These are phyloP conservation scores for Leptopilina clavipes DNA, from an alignment of 1,140 invertebrate genomes.

Conservation along the genomic window DNA sequence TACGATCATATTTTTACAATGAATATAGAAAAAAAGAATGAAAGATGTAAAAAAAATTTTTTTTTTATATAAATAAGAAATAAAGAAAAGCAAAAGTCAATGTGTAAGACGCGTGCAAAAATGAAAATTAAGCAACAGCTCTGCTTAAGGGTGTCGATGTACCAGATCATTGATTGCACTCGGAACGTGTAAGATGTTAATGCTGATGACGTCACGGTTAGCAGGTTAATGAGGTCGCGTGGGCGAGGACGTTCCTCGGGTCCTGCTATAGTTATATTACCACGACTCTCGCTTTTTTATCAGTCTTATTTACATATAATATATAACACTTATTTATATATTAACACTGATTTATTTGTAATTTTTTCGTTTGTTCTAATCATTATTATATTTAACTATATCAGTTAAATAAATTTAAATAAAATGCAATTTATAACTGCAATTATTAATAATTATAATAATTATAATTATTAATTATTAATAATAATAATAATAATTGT, in stretches of 20 bases:
- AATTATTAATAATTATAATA: no score
- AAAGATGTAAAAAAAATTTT: not conserved
- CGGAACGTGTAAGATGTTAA: slow-evolving; percentile 49
- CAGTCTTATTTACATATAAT: slow-evolving; percentile 11
- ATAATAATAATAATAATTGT: no score
- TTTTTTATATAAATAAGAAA: not conserved
- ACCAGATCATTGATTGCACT: slow-evolving; percentile 27
- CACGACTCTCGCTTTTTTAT: slow-evolving; percentile 39
- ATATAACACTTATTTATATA: slow-evolving; percentile 9
- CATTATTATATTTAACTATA: not conserved
- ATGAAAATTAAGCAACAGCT: slow-evolving; percentile 11
- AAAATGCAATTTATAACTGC: no score
- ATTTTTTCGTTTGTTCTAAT: no score
- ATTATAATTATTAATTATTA: no score
- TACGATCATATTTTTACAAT: no score
- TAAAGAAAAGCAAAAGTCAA: not conserved
- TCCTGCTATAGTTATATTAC: slow-evolving; percentile 38
- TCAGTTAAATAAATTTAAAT: no score
- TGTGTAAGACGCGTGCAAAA: not conserved
- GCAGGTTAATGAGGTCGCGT: slow-evolving; percentile 60
- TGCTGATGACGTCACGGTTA: slow-evolving; percentile 55
- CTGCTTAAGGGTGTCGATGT: slow-evolving; percentile 16
- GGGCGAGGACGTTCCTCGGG: slow-evolving; percentile 55
- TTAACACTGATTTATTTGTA: no score
- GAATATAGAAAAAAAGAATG: not conserved